These are phyloP conservation scores for Grallaria varia DNA, from an alignment of 2,113 vertebrate species.

Conservation along the genomic window DNA sequence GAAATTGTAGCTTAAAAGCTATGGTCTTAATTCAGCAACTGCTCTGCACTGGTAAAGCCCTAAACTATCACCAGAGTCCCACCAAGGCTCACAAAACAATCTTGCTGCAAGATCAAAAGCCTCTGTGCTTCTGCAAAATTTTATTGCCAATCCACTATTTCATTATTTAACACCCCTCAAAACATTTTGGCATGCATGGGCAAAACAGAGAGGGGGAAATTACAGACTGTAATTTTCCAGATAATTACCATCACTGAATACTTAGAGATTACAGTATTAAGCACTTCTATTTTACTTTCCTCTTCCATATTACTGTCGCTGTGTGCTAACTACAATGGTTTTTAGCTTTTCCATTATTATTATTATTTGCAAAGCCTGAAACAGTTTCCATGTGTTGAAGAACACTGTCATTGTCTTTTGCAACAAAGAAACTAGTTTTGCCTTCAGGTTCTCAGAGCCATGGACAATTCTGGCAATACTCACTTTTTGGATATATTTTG, in stretches of 20 bases:
- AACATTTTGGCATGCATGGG: not conserved
- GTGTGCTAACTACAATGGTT: not conserved
- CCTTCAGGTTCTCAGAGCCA: not conserved
- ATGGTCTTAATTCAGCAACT: not conserved
- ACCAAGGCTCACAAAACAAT: not conserved
- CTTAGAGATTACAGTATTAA: not conserved
- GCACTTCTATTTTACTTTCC: not conserved
- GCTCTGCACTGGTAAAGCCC: not conserved
- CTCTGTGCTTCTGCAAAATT: not conserved
- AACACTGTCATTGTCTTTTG: not conserved
- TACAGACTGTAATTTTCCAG: not conserved
- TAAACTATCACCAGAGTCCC: not conserved
- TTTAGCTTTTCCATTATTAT: not conserved
- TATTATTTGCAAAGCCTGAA: not conserved
- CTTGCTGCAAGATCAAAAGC: not conserved
- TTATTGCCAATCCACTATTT: not conserved
- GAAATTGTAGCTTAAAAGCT: not conserved
- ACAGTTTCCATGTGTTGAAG: not conserved
- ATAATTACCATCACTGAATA: not conserved
- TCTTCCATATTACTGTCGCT: not conserved
- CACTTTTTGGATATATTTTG: not conserved
- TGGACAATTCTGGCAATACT: not conserved
- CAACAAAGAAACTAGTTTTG: slow-evolving; percentile 10
- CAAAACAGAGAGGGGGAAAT: not conserved
- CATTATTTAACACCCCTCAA: not conserved